Evolutionary conservation across 35 echinoderm and acorn worm species (phyloP).

Genomic region (Nesometra sesokonis): DNA sequence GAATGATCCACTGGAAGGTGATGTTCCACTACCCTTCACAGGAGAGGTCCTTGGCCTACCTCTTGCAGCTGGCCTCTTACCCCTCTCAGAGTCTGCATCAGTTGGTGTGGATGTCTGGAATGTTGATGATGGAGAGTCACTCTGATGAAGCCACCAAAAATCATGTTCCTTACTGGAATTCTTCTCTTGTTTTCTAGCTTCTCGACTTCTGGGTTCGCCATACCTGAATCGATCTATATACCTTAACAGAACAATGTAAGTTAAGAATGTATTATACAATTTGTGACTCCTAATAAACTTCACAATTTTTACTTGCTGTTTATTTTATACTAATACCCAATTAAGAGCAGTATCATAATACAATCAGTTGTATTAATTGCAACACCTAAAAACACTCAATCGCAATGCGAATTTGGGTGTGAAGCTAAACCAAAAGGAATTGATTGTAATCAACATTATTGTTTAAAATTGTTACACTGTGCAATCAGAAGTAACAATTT

Average conservation of each 20-base stretch:
- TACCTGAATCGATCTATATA: constrained; percentile 81
- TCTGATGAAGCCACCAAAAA: constrained; percentile 80
- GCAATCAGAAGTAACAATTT: too few relatives aligned
- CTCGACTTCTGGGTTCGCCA: constrained; percentile 52
- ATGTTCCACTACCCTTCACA: neutral
- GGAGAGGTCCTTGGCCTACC: neutral
- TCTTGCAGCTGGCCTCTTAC: neutral
- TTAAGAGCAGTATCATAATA: too few relatives aligned
- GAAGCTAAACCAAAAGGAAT: too few relatives aligned
- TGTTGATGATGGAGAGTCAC: neutral
- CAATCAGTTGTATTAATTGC: too few relatives aligned
- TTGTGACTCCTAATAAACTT: too few relatives aligned
- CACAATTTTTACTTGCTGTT: too few relatives aligned
- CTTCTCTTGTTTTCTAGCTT: constrained; percentile 17
- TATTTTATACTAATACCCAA: too few relatives aligned
- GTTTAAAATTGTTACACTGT: too few relatives aligned
- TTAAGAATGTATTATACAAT: neutral
- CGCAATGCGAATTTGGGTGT: too few relatives aligned
- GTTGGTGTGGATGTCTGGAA: constrained; percentile 35
- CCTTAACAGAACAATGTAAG: constrained; percentile 22
- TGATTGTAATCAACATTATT: too few relatives aligned
- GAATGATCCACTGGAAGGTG: neutral
- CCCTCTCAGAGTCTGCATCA: neutral
- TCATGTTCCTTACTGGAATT: neutral
- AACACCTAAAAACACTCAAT: too few relatives aligned